A percentile compares a stretch with the other conserved stretches of the same genome.
phyloP scores from a whole-genome alignment of 2,113 vertebrate genomes.

The Cyphotilapia sp. region DNA sequence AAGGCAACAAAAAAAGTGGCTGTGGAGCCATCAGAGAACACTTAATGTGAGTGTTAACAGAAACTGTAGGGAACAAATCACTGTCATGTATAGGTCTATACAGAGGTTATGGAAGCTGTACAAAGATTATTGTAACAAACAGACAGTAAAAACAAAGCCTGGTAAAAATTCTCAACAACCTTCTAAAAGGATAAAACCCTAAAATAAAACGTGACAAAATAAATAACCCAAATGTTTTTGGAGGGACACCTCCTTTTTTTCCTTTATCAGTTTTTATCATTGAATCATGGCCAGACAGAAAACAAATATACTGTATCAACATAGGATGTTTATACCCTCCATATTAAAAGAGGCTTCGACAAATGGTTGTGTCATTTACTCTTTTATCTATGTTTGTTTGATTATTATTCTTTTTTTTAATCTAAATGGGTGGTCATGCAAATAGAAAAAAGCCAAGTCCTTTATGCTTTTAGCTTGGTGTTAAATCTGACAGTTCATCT shows the following conservation, averaged over 20 bases:
- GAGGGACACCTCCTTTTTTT: constrained; percentile 41
- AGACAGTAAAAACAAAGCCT: constrained; percentile 50
- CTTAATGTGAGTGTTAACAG: constrained; percentile 5
- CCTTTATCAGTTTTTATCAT: constrained; percentile 26
- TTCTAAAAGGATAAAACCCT: constrained; percentile 38
- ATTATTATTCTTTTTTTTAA: constrained; percentile 16
- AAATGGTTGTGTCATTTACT: constrained; percentile 43
- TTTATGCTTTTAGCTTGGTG: background rate
- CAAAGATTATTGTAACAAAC: constrained; percentile 64
- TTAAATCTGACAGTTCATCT: background rate
- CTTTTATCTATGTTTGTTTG: constrained; percentile 40
- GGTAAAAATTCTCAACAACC: constrained; percentile 7
- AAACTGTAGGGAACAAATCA: constrained; percentile 20
- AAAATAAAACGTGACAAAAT: constrained; percentile 47
- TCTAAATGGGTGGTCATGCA: constrained; percentile 68
- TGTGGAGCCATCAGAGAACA: background rate
- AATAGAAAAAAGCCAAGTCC: constrained; percentile 54
- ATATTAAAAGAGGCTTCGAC: constrained; percentile 35
- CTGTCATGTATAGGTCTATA: constrained; percentile 42
- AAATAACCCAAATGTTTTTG: constrained; percentile 16
- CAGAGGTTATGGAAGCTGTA: constrained; percentile 70
- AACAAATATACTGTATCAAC: constrained; percentile 50
- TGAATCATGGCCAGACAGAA: constrained; percentile 41
- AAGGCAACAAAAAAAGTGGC: background rate
- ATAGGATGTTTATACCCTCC: constrained; percentile 27